Conservation (phyloP, 2,113 vertebrate species). For the Hippocampus comes region DNA sequence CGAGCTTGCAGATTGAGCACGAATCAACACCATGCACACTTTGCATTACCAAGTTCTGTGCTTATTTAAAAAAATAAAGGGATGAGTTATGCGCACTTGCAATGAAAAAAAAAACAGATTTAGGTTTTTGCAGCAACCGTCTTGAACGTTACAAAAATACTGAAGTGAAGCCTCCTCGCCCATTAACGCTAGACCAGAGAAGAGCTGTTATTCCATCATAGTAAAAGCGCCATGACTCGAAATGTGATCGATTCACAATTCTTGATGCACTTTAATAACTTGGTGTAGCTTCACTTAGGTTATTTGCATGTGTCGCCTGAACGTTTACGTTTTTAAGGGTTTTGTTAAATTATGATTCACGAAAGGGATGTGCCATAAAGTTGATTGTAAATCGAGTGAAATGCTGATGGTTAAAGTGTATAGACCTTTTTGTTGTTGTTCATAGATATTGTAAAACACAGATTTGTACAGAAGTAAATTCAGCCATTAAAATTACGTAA, state of each 20-base stretch:
- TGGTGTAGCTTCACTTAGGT: slow-evolving; percentile 19
- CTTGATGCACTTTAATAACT: slow-evolving; percentile 55
- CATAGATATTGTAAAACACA: slow-evolving; percentile 55
- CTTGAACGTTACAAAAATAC: neutral
- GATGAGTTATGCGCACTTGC: neutral
- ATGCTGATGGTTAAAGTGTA: neutral
- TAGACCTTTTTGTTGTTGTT: neutral
- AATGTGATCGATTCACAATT: slow-evolving; percentile 1
- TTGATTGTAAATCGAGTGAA: neutral
- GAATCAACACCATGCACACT: neutral
- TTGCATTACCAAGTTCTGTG: neutral
- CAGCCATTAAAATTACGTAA: slow-evolving; percentile 56
- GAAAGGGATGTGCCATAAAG: slow-evolving; percentile 17
- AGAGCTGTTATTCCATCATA: neutral
- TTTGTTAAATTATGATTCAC: slow-evolving; percentile 42
- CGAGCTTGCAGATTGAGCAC: neutral
- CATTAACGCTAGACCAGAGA: slow-evolving; percentile 3
- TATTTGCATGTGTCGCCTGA: slow-evolving; percentile 24
- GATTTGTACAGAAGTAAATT: slow-evolving; percentile 74
- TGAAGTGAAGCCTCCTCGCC: neutral
- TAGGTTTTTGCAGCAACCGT: neutral
- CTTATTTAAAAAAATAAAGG: neutral
- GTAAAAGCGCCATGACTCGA: slow-evolving; percentile 21
- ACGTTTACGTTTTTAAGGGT: slow-evolving; percentile 17
- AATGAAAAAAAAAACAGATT: neutral